Conservation (phyloP, 2,113 vertebrate species). For the Eolophus roseicapilla region DNA sequence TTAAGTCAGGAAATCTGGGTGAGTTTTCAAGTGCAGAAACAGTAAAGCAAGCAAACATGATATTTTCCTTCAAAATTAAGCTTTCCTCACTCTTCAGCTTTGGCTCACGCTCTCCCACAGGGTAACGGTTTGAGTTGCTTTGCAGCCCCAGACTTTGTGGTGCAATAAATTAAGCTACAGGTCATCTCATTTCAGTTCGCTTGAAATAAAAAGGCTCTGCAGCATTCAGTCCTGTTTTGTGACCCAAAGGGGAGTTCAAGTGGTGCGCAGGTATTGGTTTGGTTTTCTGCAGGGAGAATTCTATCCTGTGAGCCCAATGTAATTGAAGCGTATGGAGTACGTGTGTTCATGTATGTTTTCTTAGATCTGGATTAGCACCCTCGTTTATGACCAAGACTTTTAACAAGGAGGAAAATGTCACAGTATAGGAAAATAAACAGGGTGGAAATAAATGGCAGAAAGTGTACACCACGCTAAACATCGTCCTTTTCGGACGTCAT, state of each 20-base stretch:
- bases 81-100: neutral
- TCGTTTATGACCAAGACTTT: constrained; percentile 50
- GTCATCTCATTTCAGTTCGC: neutral
- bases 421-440: constrained; percentile 52
- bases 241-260: neutral
- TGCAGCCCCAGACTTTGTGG: neutral
- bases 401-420: constrained; percentile 49
- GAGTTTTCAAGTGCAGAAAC: neutral
- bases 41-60: neutral
- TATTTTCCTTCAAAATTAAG: neutral
- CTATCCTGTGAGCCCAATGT: neutral
- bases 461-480: neutral
- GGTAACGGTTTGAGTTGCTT: neutral
- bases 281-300: neutral
- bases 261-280: neutral
- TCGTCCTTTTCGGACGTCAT: neutral
- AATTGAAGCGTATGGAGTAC: neutral
- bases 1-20: neutral
- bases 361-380: neutral
- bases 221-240: neutral
- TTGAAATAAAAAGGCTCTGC: neutral
- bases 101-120: neutral
- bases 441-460: constrained; percentile 44
- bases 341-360: neutral
- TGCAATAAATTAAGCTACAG: neutral